These are phyloP conservation scores for Mactra quadrangularis DNA, from an alignment of 1,140 invertebrate genomes.

Conservation along the genomic window DNA sequence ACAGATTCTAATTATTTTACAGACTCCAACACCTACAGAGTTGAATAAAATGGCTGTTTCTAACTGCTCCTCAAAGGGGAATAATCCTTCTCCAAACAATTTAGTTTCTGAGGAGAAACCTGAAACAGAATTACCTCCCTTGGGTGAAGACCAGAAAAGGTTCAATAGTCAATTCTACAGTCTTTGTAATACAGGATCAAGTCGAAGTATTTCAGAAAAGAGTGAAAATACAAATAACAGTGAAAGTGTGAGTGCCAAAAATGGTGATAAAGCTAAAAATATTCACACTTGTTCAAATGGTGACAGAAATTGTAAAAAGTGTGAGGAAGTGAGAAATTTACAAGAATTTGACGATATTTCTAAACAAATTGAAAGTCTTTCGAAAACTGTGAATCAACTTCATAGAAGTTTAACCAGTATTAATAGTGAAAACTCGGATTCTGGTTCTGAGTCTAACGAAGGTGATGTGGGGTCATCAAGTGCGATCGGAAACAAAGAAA, in stretches of 20 bases:
- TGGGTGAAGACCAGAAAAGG: constrained; percentile 66
- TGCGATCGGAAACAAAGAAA: constrained; percentile 65
- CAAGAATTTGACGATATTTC: constrained; percentile 79
- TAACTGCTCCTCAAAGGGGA: constrained; percentile 52
- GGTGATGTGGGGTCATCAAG: constrained; percentile 54
- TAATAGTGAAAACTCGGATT: constrained; percentile 72
- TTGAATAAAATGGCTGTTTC: constrained; percentile 54
- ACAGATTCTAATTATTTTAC: neutral
- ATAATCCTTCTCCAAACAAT: constrained; percentile 30
- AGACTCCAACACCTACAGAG: constrained; percentile 14
- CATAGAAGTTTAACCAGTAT: constrained; percentile 78
- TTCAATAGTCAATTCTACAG: constrained; percentile 79
- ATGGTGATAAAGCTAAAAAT: constrained; percentile 32
- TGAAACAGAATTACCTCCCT: constrained; percentile 61
- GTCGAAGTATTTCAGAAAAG: constrained; percentile 64
- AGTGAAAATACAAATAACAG: constrained; percentile 10
- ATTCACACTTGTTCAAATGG: constrained; percentile 58
- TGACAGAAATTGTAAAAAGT: constrained; percentile 61
- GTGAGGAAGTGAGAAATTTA: constrained; percentile 58
- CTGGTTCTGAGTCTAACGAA: constrained; percentile 67
- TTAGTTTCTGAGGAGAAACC: constrained; percentile 61
- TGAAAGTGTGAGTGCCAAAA: neutral
- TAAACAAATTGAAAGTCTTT: constrained; percentile 75
- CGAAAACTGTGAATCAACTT: constrained; percentile 78
- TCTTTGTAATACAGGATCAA: constrained; percentile 75